phyloP scores from a whole-genome alignment of 2,113 vertebrate genomes.

The Cyprinus carpio region DNA sequence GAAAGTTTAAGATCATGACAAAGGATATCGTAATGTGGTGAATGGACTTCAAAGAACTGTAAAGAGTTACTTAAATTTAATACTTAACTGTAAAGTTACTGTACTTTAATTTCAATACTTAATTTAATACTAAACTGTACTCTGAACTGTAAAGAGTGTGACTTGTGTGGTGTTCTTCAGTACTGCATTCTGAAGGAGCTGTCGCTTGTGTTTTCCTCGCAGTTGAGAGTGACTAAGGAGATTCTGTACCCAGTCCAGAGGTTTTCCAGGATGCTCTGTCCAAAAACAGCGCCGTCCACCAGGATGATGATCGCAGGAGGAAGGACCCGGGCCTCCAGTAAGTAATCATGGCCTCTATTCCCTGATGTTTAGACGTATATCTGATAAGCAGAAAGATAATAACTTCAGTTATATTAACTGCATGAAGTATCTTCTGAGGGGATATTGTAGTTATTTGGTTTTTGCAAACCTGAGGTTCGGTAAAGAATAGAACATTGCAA shows the following conservation, averaged over 20 bases:
- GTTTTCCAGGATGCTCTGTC: conserved; percentile 89
- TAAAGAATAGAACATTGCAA: conserved; percentile 82
- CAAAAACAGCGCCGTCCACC: conserved; percentile 92
- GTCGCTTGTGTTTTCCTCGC: conserved; percentile 24
- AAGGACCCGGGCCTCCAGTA: conserved; percentile 90
- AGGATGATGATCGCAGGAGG: conserved; percentile 92
- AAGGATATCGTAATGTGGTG: not conserved
- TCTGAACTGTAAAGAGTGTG: not conserved
- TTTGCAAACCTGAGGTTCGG: conserved; percentile 64
- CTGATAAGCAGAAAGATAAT: not conserved
- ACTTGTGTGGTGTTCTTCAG: not conserved
- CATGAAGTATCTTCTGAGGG: not conserved
- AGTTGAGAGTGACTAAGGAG: conserved; percentile 81
- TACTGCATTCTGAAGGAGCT: not conserved
- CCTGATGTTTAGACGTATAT: not conserved
- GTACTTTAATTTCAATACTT: no score
- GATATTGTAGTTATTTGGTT: not conserved
- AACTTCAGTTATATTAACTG: not conserved
- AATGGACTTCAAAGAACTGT: not conserved
- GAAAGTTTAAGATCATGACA: not conserved
- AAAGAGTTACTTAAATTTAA: no score
- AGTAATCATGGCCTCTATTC: conserved; percentile 30
- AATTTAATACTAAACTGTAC: no score
- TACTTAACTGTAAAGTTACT: no score
- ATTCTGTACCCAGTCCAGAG: conserved; percentile 73